Evolutionary conservation across 2,797 vertebrate species (phyloP), one percentile per base, ranked within the genome.

Genomic region (Gephyroberyx darwinii): DNA sequence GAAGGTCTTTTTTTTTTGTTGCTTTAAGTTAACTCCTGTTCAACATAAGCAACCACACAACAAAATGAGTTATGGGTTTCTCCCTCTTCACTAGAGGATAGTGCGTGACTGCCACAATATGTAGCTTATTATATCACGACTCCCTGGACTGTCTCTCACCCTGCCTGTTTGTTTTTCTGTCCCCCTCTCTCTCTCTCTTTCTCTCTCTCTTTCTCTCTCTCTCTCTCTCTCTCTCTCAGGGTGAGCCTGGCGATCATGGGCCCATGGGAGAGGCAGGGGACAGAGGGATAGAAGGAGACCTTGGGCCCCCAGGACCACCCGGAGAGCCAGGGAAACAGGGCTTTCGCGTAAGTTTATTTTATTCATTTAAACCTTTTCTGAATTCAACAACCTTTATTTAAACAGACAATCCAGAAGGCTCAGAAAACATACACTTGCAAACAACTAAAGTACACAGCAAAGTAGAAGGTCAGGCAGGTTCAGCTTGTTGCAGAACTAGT

Each of bases 191-290:
- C 33, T 57, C n/a, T 43, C 51, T 41, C 35, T 22, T 3, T 26
- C 45, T 53, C 17, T 52, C 20, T 71, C 37, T 73, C 43, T 45
- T 5, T 48, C 5, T 71, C 20, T 51, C 7, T 57, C 8, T 59
- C 51, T 71, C 0, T 75, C 26, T 84, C 51, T 81, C 8, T 55
- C 84, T 69, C 16, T 7, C 78, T 78, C 85, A 99, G 97, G 98
- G 97, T 39, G 92, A 94, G 16, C 85, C 91, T 73, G 98, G 97
- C 82, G 94, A 95, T 57, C 80, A n/a, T 8, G 98, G 98, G 5
- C 85, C 93, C 65, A 43, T 80, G 55, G 98, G 97, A 83, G 96
- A 98, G 81, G 53, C 84, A 1, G 98, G 97, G 64, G 97, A 98
- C 78, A 95, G 95, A 89, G 96, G 95, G 77, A 90, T 93, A 3